Base-by-base conservation (phyloP, 2,888 invertebrate species). In the Heteropelma amictum region DNA sequence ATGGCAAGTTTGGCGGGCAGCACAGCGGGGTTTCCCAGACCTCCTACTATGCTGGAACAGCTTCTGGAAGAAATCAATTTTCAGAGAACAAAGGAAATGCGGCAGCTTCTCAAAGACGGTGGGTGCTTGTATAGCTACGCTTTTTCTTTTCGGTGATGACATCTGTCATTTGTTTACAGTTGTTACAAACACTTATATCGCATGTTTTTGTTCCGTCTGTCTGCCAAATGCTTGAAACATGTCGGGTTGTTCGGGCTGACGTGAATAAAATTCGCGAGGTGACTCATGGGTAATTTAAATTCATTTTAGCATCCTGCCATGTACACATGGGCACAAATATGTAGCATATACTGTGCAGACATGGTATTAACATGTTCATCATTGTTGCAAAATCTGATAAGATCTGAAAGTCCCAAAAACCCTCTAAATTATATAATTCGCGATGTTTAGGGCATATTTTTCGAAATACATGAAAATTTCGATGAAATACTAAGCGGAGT, bases 1-100 rank as follows among this genome's bases (percentile, higher is more conserved):
- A 89, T 89, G 89, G 87, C 88, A 30, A 87, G 81, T 70, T 76
- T 86, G 21, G 85, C 87, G 68, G 82, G 86, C 56, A 83, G 86
- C 77, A 84, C 87, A 35, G 75, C 84, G 30, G 84, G 85, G 64
- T 84, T 90, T 49, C 82, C 90, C 67, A 90, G 90, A 84, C 89
- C 91, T 17, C 92, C 94, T 17, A 95, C 95, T 28, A 93, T 95
- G 89, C 90, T 97, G 81, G 96, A 97, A 86, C 96, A 96, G 85
- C 91, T 97, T 68, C 90, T 97, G 73, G 96, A 97, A 87, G 97
- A 97, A 89, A 97, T 97, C 80, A 96, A 96, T 90, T 97, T 97
- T 85, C 97, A 97, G 89, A 92, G 97, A 79, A 96, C 96, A 61
- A 97, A 97, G 89, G 97, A 97, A 90, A 95, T 96, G 94, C 91